These are phyloP conservation scores for Lagopus muta DNA, from an alignment of 2,113 vertebrate genomes.

Conservation along the genomic window DNA sequence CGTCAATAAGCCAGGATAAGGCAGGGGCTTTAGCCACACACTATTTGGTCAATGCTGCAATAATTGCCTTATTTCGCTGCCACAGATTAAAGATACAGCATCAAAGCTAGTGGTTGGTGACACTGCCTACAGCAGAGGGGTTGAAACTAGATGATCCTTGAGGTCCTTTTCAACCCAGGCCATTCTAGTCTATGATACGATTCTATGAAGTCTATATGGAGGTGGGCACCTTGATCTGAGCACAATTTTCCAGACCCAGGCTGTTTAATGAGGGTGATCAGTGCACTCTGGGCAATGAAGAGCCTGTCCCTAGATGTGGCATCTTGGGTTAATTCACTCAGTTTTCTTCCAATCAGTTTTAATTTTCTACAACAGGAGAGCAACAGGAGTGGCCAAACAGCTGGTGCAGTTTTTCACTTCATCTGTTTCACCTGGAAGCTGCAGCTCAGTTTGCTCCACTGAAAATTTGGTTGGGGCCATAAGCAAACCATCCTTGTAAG, in stretches of 20 bases:
- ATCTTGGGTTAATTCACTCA: background rate
- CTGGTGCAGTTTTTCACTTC: constrained; percentile 18
- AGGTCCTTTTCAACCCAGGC: too few relatives aligned
- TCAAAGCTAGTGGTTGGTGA: background rate
- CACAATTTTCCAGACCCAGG: background rate
- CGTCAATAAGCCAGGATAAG: background rate
- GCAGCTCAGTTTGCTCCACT: accelerated
- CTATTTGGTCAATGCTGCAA: background rate
- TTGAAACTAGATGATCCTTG: too few relatives aligned
- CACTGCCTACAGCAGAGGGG: too few relatives aligned
- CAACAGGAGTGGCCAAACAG: background rate
- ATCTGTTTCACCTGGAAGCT: constrained; percentile 7
- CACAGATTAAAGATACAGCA: background rate
- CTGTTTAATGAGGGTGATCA: accelerated
- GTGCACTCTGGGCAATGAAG: accelerated
- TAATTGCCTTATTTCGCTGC: background rate
- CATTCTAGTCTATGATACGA: too few relatives aligned
- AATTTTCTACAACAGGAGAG: constrained; percentile 12
- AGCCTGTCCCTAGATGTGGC: background rate
- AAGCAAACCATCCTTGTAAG: background rate
- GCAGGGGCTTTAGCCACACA: accelerated
- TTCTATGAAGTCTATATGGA: background rate
- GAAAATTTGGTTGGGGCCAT: background rate
- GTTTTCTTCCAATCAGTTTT: constrained; percentile 3
- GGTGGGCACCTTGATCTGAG: background rate